phyloP scores from a whole-genome alignment of 2,888 invertebrate genomes.

The Dicyrtomina minuta region DNA sequence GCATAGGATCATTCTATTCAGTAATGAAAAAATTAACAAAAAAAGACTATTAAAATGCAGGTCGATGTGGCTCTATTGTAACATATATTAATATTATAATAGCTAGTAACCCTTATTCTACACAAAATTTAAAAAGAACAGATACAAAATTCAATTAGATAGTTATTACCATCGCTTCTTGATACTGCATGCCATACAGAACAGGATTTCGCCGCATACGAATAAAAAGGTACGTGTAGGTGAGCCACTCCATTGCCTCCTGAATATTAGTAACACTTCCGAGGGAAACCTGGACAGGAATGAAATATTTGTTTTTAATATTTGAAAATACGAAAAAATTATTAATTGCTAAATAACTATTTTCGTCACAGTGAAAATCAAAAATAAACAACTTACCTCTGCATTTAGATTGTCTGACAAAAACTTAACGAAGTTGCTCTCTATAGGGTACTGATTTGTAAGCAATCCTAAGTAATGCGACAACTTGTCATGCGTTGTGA shows the following conservation, averaged over 20 bases:
- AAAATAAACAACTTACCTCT: slow-evolving; percentile 65
- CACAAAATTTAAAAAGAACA: too few species aligned
- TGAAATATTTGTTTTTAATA: too few species aligned
- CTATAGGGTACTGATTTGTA: slow-evolving; percentile 96
- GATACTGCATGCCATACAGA: slow-evolving; percentile 69
- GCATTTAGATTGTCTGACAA: slow-evolving; percentile 97
- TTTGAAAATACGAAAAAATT: neutral
- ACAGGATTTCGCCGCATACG: slow-evolving; percentile 89
- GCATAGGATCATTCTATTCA: slow-evolving; percentile 71
- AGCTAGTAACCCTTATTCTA: too few species aligned
- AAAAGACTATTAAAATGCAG: too few species aligned
- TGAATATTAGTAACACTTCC: slow-evolving; percentile 95
- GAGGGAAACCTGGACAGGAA: slow-evolving; percentile 80
- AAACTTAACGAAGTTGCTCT: slow-evolving; percentile 90
- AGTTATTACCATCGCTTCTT: slow-evolving; percentile 59
- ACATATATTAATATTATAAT: too few species aligned
- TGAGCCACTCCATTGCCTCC: slow-evolving; percentile 97
- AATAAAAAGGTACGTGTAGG: slow-evolving; percentile 93
- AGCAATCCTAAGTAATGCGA: slow-evolving; percentile 89
- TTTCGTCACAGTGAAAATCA: neutral
- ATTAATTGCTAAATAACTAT: neutral
- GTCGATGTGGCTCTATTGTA: too few species aligned
- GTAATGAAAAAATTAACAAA: slow-evolving; percentile 54
- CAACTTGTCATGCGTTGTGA: slow-evolving; percentile 88
- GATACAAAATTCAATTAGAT: slow-evolving; percentile 1